Evolutionary conservation across 1,140 invertebrate species (phyloP).

Genomic region (Cardiocondyla obscurior): DNA sequence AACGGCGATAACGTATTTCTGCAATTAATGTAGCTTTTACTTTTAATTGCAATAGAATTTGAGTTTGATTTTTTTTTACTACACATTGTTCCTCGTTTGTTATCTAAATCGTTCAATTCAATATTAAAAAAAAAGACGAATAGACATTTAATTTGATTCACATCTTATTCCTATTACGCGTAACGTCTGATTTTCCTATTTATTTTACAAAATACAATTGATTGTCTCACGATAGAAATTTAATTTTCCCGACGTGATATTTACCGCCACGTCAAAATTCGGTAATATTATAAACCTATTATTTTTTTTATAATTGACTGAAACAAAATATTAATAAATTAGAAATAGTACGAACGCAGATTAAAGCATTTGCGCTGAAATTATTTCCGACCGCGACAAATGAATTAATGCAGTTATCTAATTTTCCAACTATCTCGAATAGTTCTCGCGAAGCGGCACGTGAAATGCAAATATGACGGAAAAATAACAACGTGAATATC

Average conservation of each 20-base stretch:
- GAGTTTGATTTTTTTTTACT: not conserved
- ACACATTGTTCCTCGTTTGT: not conserved
- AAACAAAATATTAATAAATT: constrained; percentile 23
- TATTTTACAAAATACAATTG: not conserved
- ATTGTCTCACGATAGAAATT: not conserved
- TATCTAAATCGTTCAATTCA: not conserved
- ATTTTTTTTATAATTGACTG: not conserved
- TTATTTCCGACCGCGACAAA: constrained; percentile 10
- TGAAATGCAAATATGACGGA: not conserved
- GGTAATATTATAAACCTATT: not conserved
- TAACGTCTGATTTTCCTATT: not conserved
- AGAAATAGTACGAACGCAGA: not conserved
- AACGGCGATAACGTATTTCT: not conserved
- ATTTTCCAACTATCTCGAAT: not conserved
- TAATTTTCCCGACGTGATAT: constrained; percentile 19
- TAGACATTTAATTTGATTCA: not conserved
- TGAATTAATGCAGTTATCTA: not conserved
- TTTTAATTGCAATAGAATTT: not conserved
- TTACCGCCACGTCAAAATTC: not conserved
- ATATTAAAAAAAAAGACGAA: not conserved
- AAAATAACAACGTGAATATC: not conserved
- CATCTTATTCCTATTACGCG: not conserved
- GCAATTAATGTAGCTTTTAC: not conserved
- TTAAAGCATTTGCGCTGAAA: not conserved
- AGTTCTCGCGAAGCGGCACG: not conserved